A percentile compares a stretch with the other conserved stretches of the same genome.
Evolutionary conservation across 2,797 vertebrate species (phyloP).

Genomic region (Lacerta viridis): DNA sequence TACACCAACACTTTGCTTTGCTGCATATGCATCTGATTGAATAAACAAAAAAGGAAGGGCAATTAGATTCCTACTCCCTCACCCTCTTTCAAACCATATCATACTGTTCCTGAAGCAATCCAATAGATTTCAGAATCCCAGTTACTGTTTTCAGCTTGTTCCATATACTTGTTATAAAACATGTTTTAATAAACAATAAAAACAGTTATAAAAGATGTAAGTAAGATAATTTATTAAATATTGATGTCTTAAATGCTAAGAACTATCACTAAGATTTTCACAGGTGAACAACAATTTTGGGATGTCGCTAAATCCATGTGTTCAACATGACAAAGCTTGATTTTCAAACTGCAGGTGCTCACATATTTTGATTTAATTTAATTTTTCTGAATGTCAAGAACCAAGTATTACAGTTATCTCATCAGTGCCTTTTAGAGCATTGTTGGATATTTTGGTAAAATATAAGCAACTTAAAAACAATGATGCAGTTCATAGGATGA

Average conservation of each 20-base stretch:
- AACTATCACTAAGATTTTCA: conserved; percentile 51
- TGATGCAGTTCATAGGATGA: neutral
- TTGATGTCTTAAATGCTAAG: conserved; percentile 27
- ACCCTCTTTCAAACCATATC: neutral
- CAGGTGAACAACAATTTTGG: conserved; percentile 16
- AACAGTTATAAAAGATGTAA: neutral
- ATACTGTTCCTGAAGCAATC: neutral
- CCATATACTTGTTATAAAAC: neutral
- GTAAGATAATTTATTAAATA: neutral
- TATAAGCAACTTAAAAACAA: neutral
- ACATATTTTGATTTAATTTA: conserved; percentile 1
- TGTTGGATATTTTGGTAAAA: conserved; percentile 13
- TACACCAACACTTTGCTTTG: neutral
- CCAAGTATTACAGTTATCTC: neutral
- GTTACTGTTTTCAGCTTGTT: neutral
- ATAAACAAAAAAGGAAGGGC: neutral
- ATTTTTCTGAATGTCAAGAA: conserved; percentile 7
- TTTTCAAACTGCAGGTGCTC: neutral
- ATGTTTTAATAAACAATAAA: neutral
- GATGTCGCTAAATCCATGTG: neutral
- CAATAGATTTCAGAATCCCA: neutral
- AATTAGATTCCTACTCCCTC: neutral
- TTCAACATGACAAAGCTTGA: conserved; percentile 11
- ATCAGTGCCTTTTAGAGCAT: neutral
- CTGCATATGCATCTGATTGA: neutral